Conservation (phyloP, 2,888 invertebrate genomes). For the Volucella inanis region DNA sequence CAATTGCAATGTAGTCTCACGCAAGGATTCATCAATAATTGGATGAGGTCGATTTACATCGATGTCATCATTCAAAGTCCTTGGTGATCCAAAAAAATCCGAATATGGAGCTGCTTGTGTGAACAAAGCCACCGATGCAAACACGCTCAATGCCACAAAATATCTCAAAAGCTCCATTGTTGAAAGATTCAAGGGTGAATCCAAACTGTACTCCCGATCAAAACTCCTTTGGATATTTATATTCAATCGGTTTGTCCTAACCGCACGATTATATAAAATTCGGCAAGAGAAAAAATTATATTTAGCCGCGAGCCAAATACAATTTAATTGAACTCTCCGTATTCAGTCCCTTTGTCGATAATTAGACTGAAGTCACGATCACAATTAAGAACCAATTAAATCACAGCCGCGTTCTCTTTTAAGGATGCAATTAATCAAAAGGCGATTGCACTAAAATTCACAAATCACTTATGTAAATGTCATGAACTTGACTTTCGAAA, state of each 20-base stretch:
- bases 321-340: background rate
- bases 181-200: constrained; percentile 40
- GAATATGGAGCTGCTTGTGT: constrained; percentile 49
- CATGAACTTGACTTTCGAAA: constrained; percentile 28
- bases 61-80: constrained; percentile 32
- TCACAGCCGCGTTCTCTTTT: too few relatives aligned
- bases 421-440: background rate
- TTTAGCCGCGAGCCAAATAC: constrained; percentile 29
- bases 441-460: constrained; percentile 21
- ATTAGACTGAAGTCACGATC: constrained; percentile 35
- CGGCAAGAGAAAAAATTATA: constrained; percentile 40
- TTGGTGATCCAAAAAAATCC: constrained; percentile 32
- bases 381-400: constrained; percentile 25
- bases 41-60: constrained; percentile 31
- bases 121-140: constrained; percentile 9
- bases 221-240: constrained; percentile 65
- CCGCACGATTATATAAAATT: background rate
- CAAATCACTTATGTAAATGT: constrained; percentile 1
- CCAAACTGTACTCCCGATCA: constrained; percentile 55
- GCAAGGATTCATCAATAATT: background rate
- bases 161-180: constrained; percentile 40
- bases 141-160: constrained; percentile 26
- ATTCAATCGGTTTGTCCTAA: constrained; percentile 41
- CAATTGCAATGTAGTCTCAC: background rate
- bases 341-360: background rate